Conservation (phyloP, 2,113 vertebrate genomes). For the Leiothrix lutea region DNA sequence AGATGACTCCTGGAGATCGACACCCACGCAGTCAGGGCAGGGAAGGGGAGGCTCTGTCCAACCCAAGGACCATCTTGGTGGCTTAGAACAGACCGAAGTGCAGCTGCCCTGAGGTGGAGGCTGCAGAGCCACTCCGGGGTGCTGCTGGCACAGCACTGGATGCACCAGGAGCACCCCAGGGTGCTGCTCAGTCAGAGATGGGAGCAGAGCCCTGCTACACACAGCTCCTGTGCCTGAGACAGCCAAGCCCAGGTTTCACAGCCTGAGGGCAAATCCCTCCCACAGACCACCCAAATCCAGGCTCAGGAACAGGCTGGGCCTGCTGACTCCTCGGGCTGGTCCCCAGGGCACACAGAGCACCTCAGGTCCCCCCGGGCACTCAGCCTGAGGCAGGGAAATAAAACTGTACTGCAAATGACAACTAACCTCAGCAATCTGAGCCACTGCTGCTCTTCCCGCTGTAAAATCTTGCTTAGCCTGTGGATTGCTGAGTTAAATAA, state of each 20-base stretch:
- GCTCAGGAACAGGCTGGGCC: not conserved
- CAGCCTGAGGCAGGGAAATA: not conserved
- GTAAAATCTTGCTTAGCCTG: not conserved
- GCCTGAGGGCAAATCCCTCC: not conserved
- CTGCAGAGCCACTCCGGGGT: not conserved
- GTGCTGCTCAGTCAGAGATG: not conserved
- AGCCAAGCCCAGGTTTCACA: not conserved
- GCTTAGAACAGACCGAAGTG: not conserved
- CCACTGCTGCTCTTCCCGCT: not conserved
- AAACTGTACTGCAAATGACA: not conserved
- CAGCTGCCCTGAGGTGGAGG: not conserved
- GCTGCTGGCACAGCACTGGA: not conserved
- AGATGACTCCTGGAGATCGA: not conserved
- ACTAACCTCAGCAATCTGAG: not conserved
- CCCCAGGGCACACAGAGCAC: not conserved
- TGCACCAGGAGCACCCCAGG: not conserved
- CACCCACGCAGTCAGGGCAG: not conserved
- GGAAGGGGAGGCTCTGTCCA: not conserved
- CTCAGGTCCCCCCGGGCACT: fast-evolving
- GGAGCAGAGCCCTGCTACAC: fast-evolving
- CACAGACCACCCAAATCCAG: not conserved
- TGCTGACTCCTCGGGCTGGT: fast-evolving
- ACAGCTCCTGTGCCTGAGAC: not conserved
- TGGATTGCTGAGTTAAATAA: not conserved
- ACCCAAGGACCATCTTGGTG: not conserved